phyloP scores from a whole-genome alignment of 2,888 invertebrate genomes.

The Argyresthia goedartella region DNA sequence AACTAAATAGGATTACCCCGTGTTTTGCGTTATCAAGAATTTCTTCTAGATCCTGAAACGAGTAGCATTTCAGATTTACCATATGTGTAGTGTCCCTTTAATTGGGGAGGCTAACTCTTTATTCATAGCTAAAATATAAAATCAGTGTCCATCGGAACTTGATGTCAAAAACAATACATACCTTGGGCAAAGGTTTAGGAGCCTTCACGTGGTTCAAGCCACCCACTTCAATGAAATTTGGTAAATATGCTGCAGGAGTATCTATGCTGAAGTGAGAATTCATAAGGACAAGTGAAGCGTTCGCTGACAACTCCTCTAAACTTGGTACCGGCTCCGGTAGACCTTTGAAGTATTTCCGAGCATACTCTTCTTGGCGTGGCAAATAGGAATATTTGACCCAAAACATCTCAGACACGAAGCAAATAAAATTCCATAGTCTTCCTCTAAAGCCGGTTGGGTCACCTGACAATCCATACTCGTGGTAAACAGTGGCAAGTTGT shows the following conservation, averaged over 20 bases:
- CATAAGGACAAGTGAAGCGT: conserved; percentile 27
- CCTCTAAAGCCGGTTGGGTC: conserved; percentile 12
- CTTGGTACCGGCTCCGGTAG: conserved; percentile 14
- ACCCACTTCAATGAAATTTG: conserved; percentile 47
- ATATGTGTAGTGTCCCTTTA: too few species aligned
- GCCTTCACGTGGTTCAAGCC: conserved; percentile 21
- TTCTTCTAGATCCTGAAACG: conserved; percentile 23
- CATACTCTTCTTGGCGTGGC: conserved; percentile 16
- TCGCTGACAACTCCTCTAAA: conserved; percentile 17
- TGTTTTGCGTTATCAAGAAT: conserved; percentile 24
- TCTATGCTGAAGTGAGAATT: conserved; percentile 37
- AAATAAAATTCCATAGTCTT: conserved; percentile 11
- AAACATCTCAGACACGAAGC: conserved; percentile 2
- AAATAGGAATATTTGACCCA: conserved; percentile 10
- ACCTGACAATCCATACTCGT: conserved; percentile 9
- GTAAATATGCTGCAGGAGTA: conserved; percentile 30
- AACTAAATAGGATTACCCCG: conserved; percentile 28
- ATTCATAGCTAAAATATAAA: too few species aligned
- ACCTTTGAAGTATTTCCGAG: conserved; percentile 16
- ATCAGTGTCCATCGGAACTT: too few species aligned
- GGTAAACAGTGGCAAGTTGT: conserved; percentile 12
- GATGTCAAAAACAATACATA: neutral
- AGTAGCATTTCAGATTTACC: neutral
- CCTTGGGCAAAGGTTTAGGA: conserved; percentile 8
- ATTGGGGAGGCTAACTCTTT: too few species aligned